Conservation (phyloP, 1,140 invertebrate species). For the Aphelinus certus region DNA sequence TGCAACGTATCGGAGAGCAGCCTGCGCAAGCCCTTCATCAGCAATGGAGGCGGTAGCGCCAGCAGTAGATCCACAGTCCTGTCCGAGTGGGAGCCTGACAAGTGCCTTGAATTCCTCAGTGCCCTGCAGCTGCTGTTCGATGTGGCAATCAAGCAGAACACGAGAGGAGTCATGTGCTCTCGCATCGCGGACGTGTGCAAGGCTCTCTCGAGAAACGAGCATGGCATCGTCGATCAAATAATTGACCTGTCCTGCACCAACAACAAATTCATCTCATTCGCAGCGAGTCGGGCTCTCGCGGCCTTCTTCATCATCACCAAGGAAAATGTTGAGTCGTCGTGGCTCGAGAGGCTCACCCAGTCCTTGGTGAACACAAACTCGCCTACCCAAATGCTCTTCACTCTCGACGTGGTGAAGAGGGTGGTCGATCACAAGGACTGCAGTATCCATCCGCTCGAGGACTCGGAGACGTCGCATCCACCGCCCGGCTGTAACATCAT, state of each 20-base stretch:
- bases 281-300: slow-evolving; percentile 80
- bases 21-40: slow-evolving; percentile 75
- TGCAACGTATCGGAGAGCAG: slow-evolving; percentile 78
- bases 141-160: slow-evolving; percentile 84
- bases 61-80: slow-evolving; percentile 68
- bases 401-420: slow-evolving; percentile 83
- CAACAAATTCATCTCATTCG: slow-evolving; percentile 83
- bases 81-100: slow-evolving; percentile 76
- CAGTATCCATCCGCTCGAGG: slow-evolving; percentile 83
- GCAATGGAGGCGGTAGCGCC: slow-evolving; percentile 67
- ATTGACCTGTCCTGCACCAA: slow-evolving; percentile 79
- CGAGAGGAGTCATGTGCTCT: slow-evolving; percentile 80
- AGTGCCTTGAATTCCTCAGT: slow-evolving; percentile 80
- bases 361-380: slow-evolving; percentile 62
- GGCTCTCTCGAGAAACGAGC: slow-evolving; percentile 80
- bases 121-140: slow-evolving; percentile 85
- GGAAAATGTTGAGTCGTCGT: slow-evolving; percentile 79
- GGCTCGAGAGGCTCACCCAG: slow-evolving; percentile 74
- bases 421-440: slow-evolving; percentile 89
- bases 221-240: slow-evolving; percentile 84
- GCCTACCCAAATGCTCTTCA: slow-evolving; percentile 76
- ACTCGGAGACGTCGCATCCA: slow-evolving; percentile 57
- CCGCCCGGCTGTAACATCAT: slow-evolving; percentile 71
- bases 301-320: slow-evolving; percentile 86
- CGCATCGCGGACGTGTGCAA: slow-evolving; percentile 81